These are phyloP conservation scores for Clistopyga incitator DNA, from an alignment of 2,888 invertebrate genomes.

Conservation along the genomic window DNA sequence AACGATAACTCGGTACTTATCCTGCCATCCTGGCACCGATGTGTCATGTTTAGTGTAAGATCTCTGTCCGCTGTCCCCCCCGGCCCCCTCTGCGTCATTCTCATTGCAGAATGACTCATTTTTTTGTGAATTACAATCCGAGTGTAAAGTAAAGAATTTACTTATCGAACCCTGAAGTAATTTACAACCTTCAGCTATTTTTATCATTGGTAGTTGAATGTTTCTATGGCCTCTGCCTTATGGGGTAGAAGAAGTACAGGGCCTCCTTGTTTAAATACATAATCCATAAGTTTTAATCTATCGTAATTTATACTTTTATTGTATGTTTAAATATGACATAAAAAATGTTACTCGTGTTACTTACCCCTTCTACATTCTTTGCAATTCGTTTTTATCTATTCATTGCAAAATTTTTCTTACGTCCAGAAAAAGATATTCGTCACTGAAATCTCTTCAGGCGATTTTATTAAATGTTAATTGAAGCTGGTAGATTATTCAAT, in stretches of 20 bases:
- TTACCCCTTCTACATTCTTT: no score
- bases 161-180: neutral
- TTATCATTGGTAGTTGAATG: no score
- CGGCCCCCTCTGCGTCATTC: slow-evolving; percentile 25
- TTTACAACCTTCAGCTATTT: no score
- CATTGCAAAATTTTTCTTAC: neutral
- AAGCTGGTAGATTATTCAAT: neutral
- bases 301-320: no score
- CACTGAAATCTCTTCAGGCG: neutral
- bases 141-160: neutral
- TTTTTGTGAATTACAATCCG: slow-evolving; percentile 46
- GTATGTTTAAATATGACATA: no score
- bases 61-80: slow-evolving; percentile 13
- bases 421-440: neutral
- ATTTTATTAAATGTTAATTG: neutral
- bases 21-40: slow-evolving; percentile 28
- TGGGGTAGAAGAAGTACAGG: no score
- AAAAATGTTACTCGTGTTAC: no score
- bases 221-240: no score
- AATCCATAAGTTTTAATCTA: no score
- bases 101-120: slow-evolving; percentile 49
- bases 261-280: no score
- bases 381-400: no score
- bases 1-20: slow-evolving; percentile 20
- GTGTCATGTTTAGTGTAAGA: slow-evolving; percentile 46